Evolutionary conservation across 2,113 vertebrate species (phyloP).

Genomic region (Rousettus leschenaultii): DNA sequence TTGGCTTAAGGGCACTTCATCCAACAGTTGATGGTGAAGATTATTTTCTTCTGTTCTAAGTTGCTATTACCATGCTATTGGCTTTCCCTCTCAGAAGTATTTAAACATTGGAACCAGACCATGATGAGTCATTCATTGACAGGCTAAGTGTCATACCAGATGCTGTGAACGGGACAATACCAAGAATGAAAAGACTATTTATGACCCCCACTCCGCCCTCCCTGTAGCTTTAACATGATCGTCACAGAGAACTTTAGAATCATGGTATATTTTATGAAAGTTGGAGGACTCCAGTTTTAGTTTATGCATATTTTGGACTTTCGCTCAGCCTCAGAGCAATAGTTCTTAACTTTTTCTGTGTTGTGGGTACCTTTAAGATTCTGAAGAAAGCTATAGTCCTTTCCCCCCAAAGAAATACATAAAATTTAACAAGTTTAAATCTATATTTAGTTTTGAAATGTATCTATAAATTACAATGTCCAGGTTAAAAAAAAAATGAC

Average conservation of each 20-base stretch:
- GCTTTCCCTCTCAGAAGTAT: not conserved
- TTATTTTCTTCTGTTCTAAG: slow-evolving; percentile 4
- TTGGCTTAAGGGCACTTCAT: not conserved
- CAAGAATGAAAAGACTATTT: not conserved
- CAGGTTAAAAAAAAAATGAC: not conserved
- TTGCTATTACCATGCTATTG: not conserved
- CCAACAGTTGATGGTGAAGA: not conserved
- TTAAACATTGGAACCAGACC: not conserved
- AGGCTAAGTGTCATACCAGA: not conserved
- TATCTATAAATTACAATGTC: not conserved
- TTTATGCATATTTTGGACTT: not conserved
- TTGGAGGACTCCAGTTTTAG: not conserved
- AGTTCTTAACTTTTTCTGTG: not conserved
- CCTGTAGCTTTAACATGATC: not conserved
- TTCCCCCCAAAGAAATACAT: not conserved
- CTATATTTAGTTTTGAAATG: not conserved
- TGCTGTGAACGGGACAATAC: not conserved
- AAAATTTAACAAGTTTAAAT: not conserved
- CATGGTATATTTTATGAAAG: not conserved
- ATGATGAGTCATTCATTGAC: not conserved
- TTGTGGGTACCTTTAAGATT: slow-evolving; percentile 23
- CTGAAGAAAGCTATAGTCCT: not conserved
- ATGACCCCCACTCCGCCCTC: not conserved
- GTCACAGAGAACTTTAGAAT: not conserved
- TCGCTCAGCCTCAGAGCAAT: not conserved